Evolutionary conservation across 2,797 vertebrate species (phyloP), one percentile per base, ranked within the genome.

Genomic region (Pangasius sanitwongsei): DNA sequence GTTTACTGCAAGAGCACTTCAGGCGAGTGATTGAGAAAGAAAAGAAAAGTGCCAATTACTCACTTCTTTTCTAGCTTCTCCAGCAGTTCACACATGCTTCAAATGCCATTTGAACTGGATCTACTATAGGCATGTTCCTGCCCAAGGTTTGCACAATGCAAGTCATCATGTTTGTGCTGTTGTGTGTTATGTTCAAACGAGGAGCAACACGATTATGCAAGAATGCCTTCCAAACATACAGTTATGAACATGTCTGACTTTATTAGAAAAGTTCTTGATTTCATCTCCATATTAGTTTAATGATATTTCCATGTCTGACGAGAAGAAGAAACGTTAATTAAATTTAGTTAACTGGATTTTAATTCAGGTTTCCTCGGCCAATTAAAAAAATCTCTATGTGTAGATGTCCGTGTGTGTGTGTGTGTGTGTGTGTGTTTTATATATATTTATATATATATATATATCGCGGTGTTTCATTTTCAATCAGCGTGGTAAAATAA

Each of bases 11-110:
- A 61, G 28, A 67, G 44, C 44, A 67, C 82, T 34, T 67, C 41
- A 84, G 61, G 44, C 6, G 3, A 48, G 59, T n/a, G 61, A 83
- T 48, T 67, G 82, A 18, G 13, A 16, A 84, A 48, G 61, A 65
- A 48, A 37, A 65, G 37, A 13, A 50, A 67, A 84, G 44, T 84
- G 16, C 13, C 82, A 84, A 53, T 67, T 84, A 67, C 81, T 65
- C 25, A 61, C 37, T 2, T 44, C 12, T 31, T 84, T 67, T 67
- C 31, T 28, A 37, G 34, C 55, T 82, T 28, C 18, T 69, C 23
- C 63, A 31, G n/a, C 16, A 50, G n/a, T 50, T 67, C 44, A 50
- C 44, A 48, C 50, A 34, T 6, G 25, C 83, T 84, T 67, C 41
- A 50, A 50, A 84, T 20, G 59, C 23, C 37, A 48, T 28, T 83